phyloP scores from a whole-genome alignment of 2,888 invertebrate species.

The Junonia oenone region DNA sequence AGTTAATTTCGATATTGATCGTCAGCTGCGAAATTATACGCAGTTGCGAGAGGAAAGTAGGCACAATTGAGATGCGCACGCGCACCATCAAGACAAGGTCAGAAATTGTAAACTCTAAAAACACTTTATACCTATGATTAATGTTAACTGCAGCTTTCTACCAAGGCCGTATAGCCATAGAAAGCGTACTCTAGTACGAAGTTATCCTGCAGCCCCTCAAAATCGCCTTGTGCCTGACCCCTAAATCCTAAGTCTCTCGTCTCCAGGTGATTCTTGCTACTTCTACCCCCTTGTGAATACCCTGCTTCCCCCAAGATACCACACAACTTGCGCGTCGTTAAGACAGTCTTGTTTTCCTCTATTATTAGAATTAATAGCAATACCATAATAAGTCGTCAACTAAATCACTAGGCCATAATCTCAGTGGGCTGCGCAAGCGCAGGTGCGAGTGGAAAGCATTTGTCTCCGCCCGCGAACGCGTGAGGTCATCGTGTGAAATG shows the following conservation, averaged over 20 bases:
- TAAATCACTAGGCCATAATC: background rate
- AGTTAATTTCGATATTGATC: background rate
- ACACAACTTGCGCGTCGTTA: too few species aligned
- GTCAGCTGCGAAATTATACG: conserved; percentile 33
- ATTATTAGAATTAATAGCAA: background rate
- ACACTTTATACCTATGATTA: too few species aligned
- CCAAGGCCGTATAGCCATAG: too few species aligned
- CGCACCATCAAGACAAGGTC: background rate
- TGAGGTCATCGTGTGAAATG: conserved; percentile 1
- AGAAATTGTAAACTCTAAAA: background rate
- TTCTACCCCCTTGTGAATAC: too few species aligned
- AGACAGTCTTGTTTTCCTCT: too few species aligned
- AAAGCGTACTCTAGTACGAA: too few species aligned
- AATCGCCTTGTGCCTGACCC: too few species aligned
- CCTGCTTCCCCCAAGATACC: too few species aligned
- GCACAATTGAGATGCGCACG: background rate
- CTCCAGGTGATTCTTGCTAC: too few species aligned
- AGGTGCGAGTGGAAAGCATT: conserved; percentile 36
- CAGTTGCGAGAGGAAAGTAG: conserved; percentile 56
- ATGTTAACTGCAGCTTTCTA: too few species aligned
- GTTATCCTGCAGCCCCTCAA: too few species aligned
- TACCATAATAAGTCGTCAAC: background rate
- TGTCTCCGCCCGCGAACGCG: conserved; percentile 34
- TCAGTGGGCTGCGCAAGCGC: background rate
- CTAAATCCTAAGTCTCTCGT: too few species aligned